A percentile compares a stretch with the other conserved stretches of the same genome.
These are phyloP conservation scores for Teleopsis dalmanni DNA, from an alignment of 1,140 invertebrate genomes.

Conservation along the genomic window DNA sequence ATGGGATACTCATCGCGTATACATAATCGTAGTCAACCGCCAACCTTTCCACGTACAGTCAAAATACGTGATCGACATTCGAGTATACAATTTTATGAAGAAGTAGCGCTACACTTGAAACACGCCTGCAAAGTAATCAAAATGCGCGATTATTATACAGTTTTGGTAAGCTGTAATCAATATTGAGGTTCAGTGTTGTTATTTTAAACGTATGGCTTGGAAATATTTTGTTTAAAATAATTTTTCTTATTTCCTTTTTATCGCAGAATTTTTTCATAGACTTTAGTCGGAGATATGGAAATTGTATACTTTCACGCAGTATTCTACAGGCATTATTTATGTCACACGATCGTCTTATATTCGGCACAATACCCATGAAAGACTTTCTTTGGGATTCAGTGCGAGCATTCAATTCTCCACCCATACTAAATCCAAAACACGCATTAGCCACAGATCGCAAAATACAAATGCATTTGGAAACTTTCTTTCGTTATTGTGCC, in stretches of 20 bases:
- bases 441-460: conserved; percentile 53
- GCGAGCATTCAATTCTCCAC: conserved; percentile 79
- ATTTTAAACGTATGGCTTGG: neutral
- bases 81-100: conserved; percentile 77
- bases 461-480: conserved; percentile 64
- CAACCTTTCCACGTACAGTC: conserved; percentile 96
- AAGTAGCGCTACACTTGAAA: conserved; percentile 71
- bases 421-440: conserved; percentile 65
- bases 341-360: conserved; percentile 45
- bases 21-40: conserved; percentile 88
- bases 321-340: conserved; percentile 79
- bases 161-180: conserved; percentile 56
- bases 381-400: conserved; percentile 82
- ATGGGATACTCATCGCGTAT: conserved; percentile 93
- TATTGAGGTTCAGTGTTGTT: neutral
- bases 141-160: conserved; percentile 70
- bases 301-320: conserved; percentile 90
- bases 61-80: conserved; percentile 80
- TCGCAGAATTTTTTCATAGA: conserved; percentile 89
- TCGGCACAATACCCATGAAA: conserved; percentile 54
- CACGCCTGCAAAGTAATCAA: conserved; percentile 75
- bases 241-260: conserved; percentile 8
- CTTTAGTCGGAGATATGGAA: conserved; percentile 74
- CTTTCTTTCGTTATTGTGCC: conserved; percentile 74
- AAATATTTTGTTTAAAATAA: neutral